Evolutionary conservation across 2,888 invertebrate genomes (phyloP), one percentile per base, ranked within the genome.

Genomic region (Leptinotarsa haldemani): DNA sequence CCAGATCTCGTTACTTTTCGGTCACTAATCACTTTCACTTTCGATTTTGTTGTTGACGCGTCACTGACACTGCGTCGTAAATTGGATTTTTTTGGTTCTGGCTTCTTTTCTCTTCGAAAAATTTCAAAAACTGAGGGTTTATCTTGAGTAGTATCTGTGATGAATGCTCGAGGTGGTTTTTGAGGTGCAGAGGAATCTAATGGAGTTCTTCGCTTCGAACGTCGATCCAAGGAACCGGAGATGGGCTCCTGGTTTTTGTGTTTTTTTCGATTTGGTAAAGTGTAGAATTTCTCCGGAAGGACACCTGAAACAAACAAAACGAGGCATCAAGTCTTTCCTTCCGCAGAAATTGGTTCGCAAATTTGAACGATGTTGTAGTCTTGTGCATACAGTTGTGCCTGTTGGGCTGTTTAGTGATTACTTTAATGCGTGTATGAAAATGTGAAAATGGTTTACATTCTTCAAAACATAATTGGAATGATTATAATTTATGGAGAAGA

Each of bases 51-150:
- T 88, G 92, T 91, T 40, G 93, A 92, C 4, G 85, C 88, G 83
- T 90, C 89, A 83, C 89, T 89, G 3, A 83, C 85, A 80, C 88
- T 89, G 7, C 89, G 85, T 71, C 88, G 85, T 61, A 89, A 80
- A 73, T 88, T 87, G 69, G 89, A 88, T 82, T 89, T 89, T 81
- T 88, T 89, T 20, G 86, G 81, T 91, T 83, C 92, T 88, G 83
- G 90, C 88, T 74, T 88, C 79, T 92, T 91, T 69, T 90, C 88
- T 84, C 90, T 90, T 82, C 92, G 90, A 79, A 93, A 93, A 5
- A 93, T 85, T 53, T 91, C 92, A 74, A 93, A 92, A n/a, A 93
- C 88, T 0, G 93, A 92, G 18, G 91, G 90, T 82, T 91, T 83
- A 18, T 75, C 76, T 89, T 89, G 78, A 89, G 89, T 77, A 92